Conservation (phyloP, 2,113 vertebrate species). For the Origma solitaria region DNA sequence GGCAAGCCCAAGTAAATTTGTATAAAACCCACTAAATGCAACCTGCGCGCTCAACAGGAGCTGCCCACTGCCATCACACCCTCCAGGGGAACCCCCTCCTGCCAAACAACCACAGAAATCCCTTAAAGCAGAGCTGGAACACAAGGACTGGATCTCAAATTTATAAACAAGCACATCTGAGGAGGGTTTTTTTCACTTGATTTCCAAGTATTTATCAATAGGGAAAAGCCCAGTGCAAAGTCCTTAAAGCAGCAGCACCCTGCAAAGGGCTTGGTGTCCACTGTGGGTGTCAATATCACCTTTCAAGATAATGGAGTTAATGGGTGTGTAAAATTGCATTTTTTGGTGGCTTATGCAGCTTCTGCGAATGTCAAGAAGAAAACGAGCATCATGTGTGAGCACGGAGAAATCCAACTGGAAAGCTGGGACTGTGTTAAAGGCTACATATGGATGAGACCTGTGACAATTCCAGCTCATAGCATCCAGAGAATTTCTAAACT, state of each 20-base stretch:
- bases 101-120: neutral
- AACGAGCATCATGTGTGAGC: neutral
- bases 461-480: neutral
- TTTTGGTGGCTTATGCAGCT: neutral
- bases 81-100: neutral
- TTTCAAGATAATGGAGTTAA: neutral
- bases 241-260: neutral
- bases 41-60: neutral
- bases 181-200: neutral
- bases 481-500: neutral
- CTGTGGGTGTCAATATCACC: accelerated
- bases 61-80: neutral
- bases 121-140: neutral
- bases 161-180: neutral
- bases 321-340: accelerated
- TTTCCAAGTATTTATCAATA: neutral
- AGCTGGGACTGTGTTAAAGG: neutral
- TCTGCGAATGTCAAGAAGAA: neutral
- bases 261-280: accelerated
- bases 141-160: neutral
- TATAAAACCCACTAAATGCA: neutral
- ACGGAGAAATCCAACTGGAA: neutral
- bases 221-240: neutral
- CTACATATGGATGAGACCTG: neutral
- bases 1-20: neutral